Evolutionary conservation across 1,140 invertebrate species (phyloP), one percentile per base, ranked within the genome.

Genomic region (Planococcus citri): DNA sequence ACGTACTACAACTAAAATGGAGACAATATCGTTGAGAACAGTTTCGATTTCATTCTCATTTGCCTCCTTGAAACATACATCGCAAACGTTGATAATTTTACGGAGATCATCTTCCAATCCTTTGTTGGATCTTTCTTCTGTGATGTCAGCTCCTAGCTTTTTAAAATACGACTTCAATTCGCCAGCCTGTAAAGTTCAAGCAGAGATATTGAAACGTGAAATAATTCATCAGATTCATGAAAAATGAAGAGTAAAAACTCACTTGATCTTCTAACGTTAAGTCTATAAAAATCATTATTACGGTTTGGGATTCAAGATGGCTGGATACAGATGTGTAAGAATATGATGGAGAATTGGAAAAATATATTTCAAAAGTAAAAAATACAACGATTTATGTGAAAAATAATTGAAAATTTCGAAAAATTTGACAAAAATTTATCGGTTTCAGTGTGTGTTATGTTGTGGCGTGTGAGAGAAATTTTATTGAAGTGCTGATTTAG

Each of bases 61-160:
- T 1, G 86, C 85, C 76, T 91, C 91, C 75, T 91, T 90, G 78
- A 95, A 95, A 78, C 91, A 94, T 60, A 90, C 84, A 78, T 95
- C 92, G 77, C 92, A 95, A 8, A 94, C 93, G 69, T 90, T 90
- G 76, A 97, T 94, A 73, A 97, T 94, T 79, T 97, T 93, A 77
- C 94, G 89, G 70, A 97, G 81, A 82, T 97, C 93, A 84, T 94
- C 90, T 78, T 94, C 90, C 73, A 95, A 88, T 10, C 92, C 92
- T 80, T 93, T 92, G 0, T 87, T 83, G 8, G 89, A 89, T 76
- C 92, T 92, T 77, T 95, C 91, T 76, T 91, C 89, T 1, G 91
- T 91, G 73, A 97, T 92, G 81, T 94, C 91, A 27, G 93, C 94
- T 29, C 94, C 94, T 21, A 95, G 81, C 72, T 86, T 87, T 79